A percentile compares a stretch with the other conserved stretches of the same genome.
Evolutionary conservation across 1,140 invertebrate genomes (phyloP).

Genomic region (Chymomyza costata): DNA sequence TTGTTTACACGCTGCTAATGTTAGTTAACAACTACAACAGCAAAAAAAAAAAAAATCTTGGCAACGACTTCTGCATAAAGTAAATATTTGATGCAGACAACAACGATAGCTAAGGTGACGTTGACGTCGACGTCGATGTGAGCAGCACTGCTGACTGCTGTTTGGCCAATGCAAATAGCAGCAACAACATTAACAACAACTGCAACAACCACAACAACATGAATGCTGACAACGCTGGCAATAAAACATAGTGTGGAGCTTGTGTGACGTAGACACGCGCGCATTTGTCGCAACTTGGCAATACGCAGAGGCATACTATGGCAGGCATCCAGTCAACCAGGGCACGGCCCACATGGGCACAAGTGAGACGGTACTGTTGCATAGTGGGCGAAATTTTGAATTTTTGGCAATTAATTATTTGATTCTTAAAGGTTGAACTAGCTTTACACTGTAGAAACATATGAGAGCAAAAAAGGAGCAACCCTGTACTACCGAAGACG

Average conservation of each 20-base stretch:
- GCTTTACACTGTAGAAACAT: too few relatives aligned
- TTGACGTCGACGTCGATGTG: constrained; percentile 13
- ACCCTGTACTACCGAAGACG: too few relatives aligned
- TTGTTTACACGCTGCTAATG: too few relatives aligned
- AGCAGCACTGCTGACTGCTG: constrained; percentile 41
- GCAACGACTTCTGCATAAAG: not conserved
- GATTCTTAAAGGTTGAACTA: too few relatives aligned
- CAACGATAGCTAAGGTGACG: constrained; percentile 1
- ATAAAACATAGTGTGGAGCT: constrained; percentile 35
- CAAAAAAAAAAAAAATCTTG: constrained; percentile 1
- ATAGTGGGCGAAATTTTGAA: too few relatives aligned
- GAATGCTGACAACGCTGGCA: too few relatives aligned
- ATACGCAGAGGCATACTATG: too few relatives aligned
- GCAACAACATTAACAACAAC: constrained; percentile 14
- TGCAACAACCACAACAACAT: constrained; percentile 5
- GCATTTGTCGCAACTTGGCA: constrained; percentile 36
- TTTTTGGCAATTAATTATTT: too few relatives aligned
- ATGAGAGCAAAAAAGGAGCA: too few relatives aligned
- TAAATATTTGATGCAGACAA: constrained; percentile 7
- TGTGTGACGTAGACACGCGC: constrained; percentile 51
- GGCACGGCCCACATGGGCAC: not conserved
- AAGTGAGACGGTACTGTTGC: not conserved
- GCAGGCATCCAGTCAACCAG: too few relatives aligned
- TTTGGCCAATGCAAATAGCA: constrained; percentile 54
- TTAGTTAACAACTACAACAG: too few relatives aligned